Evolutionary conservation across 2,113 vertebrate genomes (phyloP).

Genomic region (Phalacrocorax pelagicus): DNA sequence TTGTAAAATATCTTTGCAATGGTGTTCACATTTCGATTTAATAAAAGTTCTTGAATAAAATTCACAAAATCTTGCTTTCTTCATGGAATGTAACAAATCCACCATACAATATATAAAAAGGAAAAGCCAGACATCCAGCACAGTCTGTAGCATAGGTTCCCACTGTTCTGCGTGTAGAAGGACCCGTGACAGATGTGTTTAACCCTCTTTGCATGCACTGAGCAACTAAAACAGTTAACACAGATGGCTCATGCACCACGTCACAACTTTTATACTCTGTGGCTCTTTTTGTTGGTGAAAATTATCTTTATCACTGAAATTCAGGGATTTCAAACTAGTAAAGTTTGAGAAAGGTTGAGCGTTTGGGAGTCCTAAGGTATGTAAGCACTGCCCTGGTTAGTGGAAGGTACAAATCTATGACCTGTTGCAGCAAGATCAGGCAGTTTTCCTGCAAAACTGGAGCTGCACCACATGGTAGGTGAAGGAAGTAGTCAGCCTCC

Average conservation of each 20-base stretch:
- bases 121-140: not conserved
- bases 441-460: not conserved
- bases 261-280: not conserved
- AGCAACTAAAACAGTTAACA: not conserved
- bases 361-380: not conserved
- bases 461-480: accelerated
- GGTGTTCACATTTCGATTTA: slow-evolving; percentile 40
- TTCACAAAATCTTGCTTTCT: not conserved
- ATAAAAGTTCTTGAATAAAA: slow-evolving; percentile 63
- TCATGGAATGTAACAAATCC: not conserved
- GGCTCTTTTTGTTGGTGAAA: not conserved
- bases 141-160: not conserved
- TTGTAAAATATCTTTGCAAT: slow-evolving; percentile 42
- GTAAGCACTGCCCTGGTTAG: not conserved
- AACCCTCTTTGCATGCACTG: not conserved
- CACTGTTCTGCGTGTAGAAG: not conserved
- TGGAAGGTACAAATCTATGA: not conserved
- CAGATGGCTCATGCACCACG: not conserved
- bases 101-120: not conserved
- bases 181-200: accelerated
- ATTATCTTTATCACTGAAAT: not conserved
- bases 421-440: not conserved
- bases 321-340: not conserved
- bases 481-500: not conserved
- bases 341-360: not conserved